A percentile compares a stretch with the other conserved stretches of the same genome.
These are phyloP conservation scores for Phasia obesa DNA, from an alignment of 2,888 invertebrate genomes.

Conservation along the genomic window DNA sequence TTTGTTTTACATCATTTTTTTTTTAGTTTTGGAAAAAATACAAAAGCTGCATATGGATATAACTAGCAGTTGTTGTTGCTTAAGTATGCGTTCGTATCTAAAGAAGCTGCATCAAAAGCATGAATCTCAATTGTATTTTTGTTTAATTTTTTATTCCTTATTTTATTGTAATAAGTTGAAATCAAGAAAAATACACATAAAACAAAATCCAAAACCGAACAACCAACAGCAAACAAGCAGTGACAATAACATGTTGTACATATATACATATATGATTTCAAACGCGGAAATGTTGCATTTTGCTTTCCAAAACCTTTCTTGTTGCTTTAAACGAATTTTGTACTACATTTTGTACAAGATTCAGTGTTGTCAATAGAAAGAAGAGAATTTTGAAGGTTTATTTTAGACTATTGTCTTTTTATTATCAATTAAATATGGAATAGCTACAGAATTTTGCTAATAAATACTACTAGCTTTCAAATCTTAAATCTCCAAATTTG, in stretches of 20 bases:
- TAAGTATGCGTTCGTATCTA: neutral
- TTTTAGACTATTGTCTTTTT: neutral
- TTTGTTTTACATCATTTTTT: constrained; percentile 28
- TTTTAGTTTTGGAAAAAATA: neutral
- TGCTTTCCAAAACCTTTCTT: constrained; percentile 13
- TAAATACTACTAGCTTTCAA: too few species aligned
- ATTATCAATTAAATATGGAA: too few species aligned
- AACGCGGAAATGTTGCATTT: constrained; percentile 64
- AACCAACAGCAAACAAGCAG: constrained; percentile 25
- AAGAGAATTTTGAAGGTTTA: neutral
- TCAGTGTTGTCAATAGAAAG: neutral
- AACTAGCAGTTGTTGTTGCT: neutral
- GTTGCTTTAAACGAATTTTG: neutral
- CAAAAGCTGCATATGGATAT: constrained; percentile 31
- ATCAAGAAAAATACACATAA: constrained; percentile 20
- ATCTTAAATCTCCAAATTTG: too few species aligned
- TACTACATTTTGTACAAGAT: neutral
- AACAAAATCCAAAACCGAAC: constrained; percentile 26
- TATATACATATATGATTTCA: constrained; percentile 1
- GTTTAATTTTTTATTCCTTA: constrained; percentile 16
- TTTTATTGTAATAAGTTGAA: constrained; percentile 41
- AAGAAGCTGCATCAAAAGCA: constrained; percentile 28
- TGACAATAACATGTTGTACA: constrained; percentile 24
- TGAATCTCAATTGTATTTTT: constrained; percentile 38
- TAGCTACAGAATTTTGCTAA: too few species aligned